A percentile compares a stretch with the other conserved stretches of the same genome.
phyloP scores from a whole-genome alignment of 2,888 invertebrate genomes.

The Drosophila macrospina region DNA sequence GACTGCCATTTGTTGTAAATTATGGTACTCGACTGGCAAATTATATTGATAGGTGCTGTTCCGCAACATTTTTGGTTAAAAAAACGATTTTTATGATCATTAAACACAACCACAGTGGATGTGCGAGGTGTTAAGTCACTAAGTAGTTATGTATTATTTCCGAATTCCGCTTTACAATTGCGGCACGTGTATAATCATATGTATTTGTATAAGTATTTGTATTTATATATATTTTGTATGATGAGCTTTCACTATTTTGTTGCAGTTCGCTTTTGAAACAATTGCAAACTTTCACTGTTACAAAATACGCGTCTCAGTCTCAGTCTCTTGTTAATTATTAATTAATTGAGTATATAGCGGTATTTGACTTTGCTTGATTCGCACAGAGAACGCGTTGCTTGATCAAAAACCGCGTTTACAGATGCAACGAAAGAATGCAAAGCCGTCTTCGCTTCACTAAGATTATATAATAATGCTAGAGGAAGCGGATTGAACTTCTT shows the following conservation, averaged over 20 bases:
- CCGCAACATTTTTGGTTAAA: constrained; percentile 75
- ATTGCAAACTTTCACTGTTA: constrained; percentile 66
- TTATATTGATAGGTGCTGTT: constrained; percentile 82
- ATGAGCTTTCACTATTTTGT: constrained; percentile 50
- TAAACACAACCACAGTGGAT: constrained; percentile 9
- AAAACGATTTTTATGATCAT: neutral
- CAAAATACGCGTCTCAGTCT: constrained; percentile 12
- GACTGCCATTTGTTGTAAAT: constrained; percentile 87
- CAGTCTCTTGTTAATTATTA: constrained; percentile 13
- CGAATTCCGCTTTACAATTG: constrained; percentile 26
- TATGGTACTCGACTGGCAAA: constrained; percentile 88
- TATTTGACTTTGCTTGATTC: constrained; percentile 47
- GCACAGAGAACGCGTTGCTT: constrained; percentile 52
- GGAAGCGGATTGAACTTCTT: constrained; percentile 37
- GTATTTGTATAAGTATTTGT: too few species aligned
- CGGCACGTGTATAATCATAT: constrained; percentile 15
- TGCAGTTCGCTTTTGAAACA: constrained; percentile 41
- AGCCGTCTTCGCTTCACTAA: constrained; percentile 50
- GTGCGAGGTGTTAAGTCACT: constrained; percentile 31
- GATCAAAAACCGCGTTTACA: constrained; percentile 51
- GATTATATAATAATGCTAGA: constrained; percentile 71
- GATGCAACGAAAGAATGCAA: constrained; percentile 64
- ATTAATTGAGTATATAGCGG: constrained; percentile 38
- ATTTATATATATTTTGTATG: constrained; percentile 2
- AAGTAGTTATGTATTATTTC: constrained; percentile 19